phyloP scores from a whole-genome alignment of 1,140 invertebrate species.

The Asbolus verrucosus region DNA sequence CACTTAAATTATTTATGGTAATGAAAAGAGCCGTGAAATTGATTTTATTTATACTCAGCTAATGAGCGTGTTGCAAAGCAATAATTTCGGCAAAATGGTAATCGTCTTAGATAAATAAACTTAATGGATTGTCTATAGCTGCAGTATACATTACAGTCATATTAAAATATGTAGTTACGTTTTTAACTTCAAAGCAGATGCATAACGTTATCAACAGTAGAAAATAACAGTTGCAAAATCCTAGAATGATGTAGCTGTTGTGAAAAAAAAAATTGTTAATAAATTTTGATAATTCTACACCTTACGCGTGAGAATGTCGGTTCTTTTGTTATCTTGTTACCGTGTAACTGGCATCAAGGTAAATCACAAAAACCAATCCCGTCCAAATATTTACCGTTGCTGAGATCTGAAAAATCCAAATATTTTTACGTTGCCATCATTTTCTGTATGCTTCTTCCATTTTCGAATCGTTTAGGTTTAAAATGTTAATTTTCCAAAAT shows the following conservation, averaged over 20 bases:
- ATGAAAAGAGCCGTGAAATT: constrained; percentile 28
- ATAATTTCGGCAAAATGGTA: constrained; percentile 15
- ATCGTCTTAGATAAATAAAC: constrained; percentile 15
- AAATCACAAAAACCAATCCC: constrained; percentile 3
- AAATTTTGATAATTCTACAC: background rate
- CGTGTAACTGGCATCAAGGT: constrained; percentile 22
- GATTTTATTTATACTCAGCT: constrained; percentile 14
- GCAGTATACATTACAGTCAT: too few relatives aligned
- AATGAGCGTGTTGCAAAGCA: background rate
- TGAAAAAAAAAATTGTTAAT: background rate
- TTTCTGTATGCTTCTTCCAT: too few relatives aligned
- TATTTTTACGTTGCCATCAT: constrained; percentile 17
- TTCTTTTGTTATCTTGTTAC: constrained; percentile 4
- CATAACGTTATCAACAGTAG: too few relatives aligned
- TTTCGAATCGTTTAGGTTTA: background rate
- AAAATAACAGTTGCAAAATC: too few relatives aligned
- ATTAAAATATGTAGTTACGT: too few relatives aligned
- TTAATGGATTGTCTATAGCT: constrained; percentile 1
- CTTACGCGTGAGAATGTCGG: background rate
- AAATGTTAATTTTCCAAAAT: background rate
- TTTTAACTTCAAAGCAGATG: too few relatives aligned
- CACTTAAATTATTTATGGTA: constrained; percentile 27
- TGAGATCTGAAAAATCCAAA: background rate
- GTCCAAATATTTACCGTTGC: constrained; percentile 32
- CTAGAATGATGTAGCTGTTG: too few relatives aligned